Conservation (phyloP, 2,113 vertebrate genomes). For the Pampusana beccarii region DNA sequence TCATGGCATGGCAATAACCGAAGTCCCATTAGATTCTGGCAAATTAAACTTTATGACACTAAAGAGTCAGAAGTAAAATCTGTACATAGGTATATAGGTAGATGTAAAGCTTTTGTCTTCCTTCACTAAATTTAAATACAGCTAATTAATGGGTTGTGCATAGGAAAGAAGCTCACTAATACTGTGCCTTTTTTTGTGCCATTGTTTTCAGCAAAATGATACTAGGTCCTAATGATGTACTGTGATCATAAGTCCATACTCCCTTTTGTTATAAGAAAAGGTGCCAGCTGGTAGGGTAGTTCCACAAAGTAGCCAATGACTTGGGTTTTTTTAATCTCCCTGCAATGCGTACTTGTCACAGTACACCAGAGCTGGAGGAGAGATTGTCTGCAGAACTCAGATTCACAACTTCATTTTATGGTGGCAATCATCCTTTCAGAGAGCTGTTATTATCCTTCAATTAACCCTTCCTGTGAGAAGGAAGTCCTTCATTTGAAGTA, state of each 20-base stretch:
- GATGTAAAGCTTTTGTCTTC: not conserved
- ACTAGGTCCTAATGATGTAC: not conserved
- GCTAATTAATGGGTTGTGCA: not conserved
- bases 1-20: not conserved
- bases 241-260: not conserved
- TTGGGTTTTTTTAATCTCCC: not conserved
- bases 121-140: not conserved
- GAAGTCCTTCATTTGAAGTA: not conserved
- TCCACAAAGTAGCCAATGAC: not conserved
- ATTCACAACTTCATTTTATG: not conserved
- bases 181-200: not conserved
- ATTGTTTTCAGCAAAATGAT: not conserved
- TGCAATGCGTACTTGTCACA: not conserved
- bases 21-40: not conserved
- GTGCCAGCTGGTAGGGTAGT: not conserved
- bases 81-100: not conserved
- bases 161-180: not conserved
- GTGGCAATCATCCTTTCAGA: not conserved
- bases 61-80: not conserved
- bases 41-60: not conserved
- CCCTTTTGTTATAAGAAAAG: not conserved
- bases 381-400: not conserved
- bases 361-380: not conserved
- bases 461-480: not conserved
- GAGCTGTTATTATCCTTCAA: not conserved